Percentiles rank a stretch among this genome's conserved stretches.
Conservation (phyloP, 2,113 vertebrate genomes). For the Tragelaphus buxtoni region DNA sequence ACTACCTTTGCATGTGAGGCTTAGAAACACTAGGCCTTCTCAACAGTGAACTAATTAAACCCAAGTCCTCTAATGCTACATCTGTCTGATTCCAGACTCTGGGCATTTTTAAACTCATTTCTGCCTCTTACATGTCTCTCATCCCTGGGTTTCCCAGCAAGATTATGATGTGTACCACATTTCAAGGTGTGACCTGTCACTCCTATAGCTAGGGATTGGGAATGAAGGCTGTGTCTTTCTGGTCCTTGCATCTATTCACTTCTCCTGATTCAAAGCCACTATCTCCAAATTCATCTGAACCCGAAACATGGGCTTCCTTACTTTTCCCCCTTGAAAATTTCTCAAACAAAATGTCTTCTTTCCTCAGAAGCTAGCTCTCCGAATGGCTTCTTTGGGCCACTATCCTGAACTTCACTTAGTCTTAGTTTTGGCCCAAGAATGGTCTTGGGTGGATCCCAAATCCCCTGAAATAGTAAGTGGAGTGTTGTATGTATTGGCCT, state of each 20-base stretch:
- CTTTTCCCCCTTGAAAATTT: neutral
- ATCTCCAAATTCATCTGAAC: neutral
- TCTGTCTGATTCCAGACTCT: neutral
- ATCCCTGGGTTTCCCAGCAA: neutral
- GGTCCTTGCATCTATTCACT: neutral
- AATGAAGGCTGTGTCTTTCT: neutral
- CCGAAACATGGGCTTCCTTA: neutral
- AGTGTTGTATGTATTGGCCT: neutral
- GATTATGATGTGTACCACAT: neutral
- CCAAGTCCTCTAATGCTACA: neutral
- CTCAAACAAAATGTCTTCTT: neutral
- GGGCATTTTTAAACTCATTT: neutral
- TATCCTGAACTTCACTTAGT: neutral
- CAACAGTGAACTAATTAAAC: neutral
- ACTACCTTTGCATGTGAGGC: neutral
- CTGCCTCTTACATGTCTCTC: neutral
- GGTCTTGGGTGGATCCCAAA: neutral
- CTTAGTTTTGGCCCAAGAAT: neutral
- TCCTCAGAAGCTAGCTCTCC: neutral
- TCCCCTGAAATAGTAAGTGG: neutral
- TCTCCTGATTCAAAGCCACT: neutral
- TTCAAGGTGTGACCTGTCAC: neutral
- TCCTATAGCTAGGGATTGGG: neutral
- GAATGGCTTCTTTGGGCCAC: neutral
- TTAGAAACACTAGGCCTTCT: neutral